Conservation (phyloP, 1,140 invertebrate genomes). For the Drosophila nannoptera region DNA sequence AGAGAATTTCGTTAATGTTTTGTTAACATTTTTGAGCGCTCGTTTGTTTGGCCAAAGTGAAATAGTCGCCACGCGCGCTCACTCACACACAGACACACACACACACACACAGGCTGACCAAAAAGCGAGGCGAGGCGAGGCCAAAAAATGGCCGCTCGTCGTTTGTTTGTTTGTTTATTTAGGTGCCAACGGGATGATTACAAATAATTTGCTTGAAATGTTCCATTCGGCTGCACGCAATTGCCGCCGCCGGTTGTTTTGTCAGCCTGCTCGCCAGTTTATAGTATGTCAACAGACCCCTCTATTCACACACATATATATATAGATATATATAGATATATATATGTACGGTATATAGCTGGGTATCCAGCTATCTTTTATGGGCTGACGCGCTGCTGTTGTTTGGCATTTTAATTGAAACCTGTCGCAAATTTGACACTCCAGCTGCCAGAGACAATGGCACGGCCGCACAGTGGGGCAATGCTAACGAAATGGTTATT, state of each 20-base stretch:
- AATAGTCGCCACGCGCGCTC: constrained; percentile 21
- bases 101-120: constrained; percentile 16
- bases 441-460: constrained; percentile 3
- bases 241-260: constrained; percentile 37
- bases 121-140: constrained; percentile 13
- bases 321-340: background rate
- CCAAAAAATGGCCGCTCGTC: constrained; percentile 28
- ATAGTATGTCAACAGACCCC: constrained; percentile 16
- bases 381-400: constrained; percentile 1
- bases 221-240: constrained; percentile 30
- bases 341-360: background rate
- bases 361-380: constrained; percentile 14
- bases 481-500: background rate
- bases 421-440: constrained; percentile 26
- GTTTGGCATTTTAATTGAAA: constrained; percentile 31
- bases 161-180: constrained; percentile 39
- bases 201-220: constrained; percentile 57
- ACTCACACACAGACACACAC: constrained; percentile 9
- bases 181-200: constrained; percentile 56
- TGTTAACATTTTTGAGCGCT: constrained; percentile 36
- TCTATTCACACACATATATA: background rate
- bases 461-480: constrained; percentile 5
- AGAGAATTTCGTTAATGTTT: constrained; percentile 47
- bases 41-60: constrained; percentile 17
- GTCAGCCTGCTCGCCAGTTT: constrained; percentile 19